Percentiles rank a stretch among this genome's conserved stretches.
Conservation (phyloP, 2,888 invertebrate genomes). For the Sceliomorpha sp. region DNA sequence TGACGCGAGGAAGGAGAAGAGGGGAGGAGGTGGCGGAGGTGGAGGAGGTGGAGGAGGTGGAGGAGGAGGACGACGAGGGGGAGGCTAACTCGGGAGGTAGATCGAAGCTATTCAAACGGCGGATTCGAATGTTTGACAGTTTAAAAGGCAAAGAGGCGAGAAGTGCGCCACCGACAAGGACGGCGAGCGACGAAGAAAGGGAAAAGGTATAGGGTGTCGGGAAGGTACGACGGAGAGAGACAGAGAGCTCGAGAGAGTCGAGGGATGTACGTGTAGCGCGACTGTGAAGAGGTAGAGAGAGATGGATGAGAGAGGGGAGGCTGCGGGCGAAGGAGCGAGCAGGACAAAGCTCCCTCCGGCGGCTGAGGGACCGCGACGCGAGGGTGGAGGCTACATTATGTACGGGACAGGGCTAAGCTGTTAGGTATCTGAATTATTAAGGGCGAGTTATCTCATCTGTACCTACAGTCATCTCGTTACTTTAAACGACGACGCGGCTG, state of each 20-base stretch:
- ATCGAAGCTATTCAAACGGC: constrained; percentile 72
- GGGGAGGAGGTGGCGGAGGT: constrained; percentile 31
- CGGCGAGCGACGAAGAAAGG: constrained; percentile 50
- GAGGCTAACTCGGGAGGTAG: constrained; percentile 39
- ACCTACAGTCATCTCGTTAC: constrained; percentile 78
- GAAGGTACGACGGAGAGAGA: constrained; percentile 32
- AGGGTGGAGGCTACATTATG: constrained; percentile 77
- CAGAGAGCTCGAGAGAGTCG: constrained; percentile 26
- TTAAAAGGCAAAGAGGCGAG: constrained; percentile 77
- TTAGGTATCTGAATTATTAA: constrained; percentile 80
- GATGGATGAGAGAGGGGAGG: constrained; percentile 36
- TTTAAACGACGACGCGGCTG: constrained; percentile 70
- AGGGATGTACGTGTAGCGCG: constrained; percentile 19
- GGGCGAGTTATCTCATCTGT: constrained; percentile 76
- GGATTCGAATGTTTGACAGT: constrained; percentile 78
- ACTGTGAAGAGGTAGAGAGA: constrained; percentile 13
- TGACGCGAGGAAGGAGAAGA: constrained; percentile 59
- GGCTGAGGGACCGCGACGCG: constrained; percentile 45
- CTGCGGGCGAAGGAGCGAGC: constrained; percentile 46
- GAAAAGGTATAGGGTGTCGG: constrained; percentile 17
- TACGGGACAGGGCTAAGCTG: constrained; percentile 80
- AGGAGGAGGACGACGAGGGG: constrained; percentile 35
- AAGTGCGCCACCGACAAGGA: constrained; percentile 50
- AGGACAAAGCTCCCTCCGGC: constrained; percentile 35
- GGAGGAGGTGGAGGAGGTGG: constrained; percentile 13